These are phyloP conservation scores for Eucera pruinosa DNA, from an alignment of 2,888 invertebrate genomes.

Conservation along the genomic window DNA sequence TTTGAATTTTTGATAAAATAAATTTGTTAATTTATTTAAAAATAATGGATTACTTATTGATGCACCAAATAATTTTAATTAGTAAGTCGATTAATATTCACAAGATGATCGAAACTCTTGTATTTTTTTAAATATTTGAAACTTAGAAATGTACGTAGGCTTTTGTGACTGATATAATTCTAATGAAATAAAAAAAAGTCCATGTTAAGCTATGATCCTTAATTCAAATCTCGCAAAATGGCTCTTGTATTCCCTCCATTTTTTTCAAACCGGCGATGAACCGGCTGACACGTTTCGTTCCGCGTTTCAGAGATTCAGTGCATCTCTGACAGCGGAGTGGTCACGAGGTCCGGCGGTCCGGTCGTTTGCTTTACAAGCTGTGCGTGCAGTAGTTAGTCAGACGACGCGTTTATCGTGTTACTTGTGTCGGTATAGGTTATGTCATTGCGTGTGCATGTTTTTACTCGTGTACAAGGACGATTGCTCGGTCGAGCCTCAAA, in stretches of 20 bases:
- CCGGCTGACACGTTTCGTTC: constrained; percentile 20
- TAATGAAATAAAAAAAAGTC: too few species aligned
- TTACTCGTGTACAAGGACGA: constrained; percentile 22
- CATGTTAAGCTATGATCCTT: too few species aligned
- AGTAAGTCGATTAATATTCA: too few species aligned
- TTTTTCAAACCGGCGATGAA: background rate
- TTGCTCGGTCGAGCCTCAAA: constrained; percentile 11
- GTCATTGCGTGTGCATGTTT: constrained; percentile 38
- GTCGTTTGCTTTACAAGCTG: constrained; percentile 36
- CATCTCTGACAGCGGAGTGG: constrained; percentile 46
- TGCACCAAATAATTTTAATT: too few species aligned
- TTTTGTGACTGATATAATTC: too few species aligned
- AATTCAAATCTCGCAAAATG: background rate
- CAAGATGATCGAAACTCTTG: too few species aligned
- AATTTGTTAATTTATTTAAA: too few species aligned
- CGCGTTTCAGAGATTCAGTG: constrained; percentile 50
- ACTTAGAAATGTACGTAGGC: too few species aligned
- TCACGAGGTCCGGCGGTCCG: constrained; percentile 30
- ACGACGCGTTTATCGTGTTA: constrained; percentile 1
- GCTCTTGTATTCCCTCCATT: background rate
- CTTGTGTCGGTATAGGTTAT: constrained; percentile 54
- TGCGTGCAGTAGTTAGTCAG: background rate
- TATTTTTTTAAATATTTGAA: too few species aligned
- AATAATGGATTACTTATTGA: too few species aligned
- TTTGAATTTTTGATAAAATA: too few species aligned